phyloP scores from a whole-genome alignment of 2,113 vertebrate genomes.

The Nothocercus julius region DNA sequence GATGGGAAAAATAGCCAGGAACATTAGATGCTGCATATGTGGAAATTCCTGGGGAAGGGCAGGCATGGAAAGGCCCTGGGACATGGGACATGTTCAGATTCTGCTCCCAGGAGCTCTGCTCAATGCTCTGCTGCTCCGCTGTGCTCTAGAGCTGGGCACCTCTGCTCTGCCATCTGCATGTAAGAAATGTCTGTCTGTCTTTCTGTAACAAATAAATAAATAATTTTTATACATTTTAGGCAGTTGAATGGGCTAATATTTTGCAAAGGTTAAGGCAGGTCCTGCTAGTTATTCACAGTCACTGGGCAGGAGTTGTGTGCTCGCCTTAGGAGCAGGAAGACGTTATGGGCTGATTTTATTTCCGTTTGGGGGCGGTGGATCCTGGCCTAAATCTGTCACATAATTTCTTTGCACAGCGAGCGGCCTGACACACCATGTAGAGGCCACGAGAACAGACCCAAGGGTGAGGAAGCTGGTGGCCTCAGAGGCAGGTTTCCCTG shows the following conservation, averaged over 20 bases:
- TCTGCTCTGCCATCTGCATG: background rate
- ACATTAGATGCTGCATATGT: rapidly evolving
- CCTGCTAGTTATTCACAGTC: constrained; percentile 5
- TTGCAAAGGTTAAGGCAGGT: background rate
- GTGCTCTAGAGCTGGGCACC: background rate
- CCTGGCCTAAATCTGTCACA: constrained; percentile 9
- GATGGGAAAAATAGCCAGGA: background rate
- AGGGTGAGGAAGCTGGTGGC: background rate
- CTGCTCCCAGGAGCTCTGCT: background rate
- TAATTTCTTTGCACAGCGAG: background rate
- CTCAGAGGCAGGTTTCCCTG: background rate
- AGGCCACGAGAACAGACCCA: background rate
- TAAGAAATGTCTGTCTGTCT: too few species aligned
- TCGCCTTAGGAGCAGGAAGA: background rate
- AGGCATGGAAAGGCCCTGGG: too few species aligned
- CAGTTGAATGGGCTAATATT: background rate
- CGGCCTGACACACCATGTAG: background rate
- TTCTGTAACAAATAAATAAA: too few species aligned
- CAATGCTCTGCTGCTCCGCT: background rate
- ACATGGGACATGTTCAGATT: background rate
- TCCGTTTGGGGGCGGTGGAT: background rate
- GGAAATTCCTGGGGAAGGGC: background rate
- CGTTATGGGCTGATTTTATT: background rate
- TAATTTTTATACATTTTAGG: background rate
- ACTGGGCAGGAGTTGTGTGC: constrained; percentile 8